Conservation (phyloP, 2,888 invertebrate species). For the Amorpha juglandis region DNA sequence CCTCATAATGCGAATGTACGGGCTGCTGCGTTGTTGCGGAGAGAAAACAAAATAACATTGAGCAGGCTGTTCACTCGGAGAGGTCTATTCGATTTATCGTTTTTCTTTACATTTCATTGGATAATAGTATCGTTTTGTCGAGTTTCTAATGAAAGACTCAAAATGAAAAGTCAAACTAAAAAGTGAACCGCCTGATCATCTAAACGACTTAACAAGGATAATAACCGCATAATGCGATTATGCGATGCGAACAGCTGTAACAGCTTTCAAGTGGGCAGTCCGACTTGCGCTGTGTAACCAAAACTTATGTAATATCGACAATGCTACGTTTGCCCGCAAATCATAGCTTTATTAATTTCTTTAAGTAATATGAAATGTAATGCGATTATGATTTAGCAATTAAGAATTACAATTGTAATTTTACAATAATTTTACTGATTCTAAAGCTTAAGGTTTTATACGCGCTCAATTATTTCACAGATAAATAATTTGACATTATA, state of each 20-base stretch:
- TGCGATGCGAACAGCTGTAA: too few species aligned
- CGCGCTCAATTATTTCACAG: constrained; percentile 81
- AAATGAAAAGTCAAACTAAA: background rate
- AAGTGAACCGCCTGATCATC: background rate
- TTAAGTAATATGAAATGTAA: constrained; percentile 13
- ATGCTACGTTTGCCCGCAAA: background rate
- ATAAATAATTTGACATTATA: constrained; percentile 76
- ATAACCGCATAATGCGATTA: background rate
- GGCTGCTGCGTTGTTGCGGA: too few species aligned
- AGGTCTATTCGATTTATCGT: too few species aligned
- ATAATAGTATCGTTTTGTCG: too few species aligned
- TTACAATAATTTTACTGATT: constrained; percentile 43
- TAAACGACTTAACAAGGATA: background rate
- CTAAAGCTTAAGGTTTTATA: constrained; percentile 68
- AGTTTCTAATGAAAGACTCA: too few species aligned
- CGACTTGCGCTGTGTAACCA: background rate
- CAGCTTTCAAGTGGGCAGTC: too few species aligned
- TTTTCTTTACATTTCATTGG: too few species aligned
- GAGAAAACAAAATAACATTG: too few species aligned
- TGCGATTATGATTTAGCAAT: constrained; percentile 23
- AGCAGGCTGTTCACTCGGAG: too few species aligned
- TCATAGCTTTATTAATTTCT: constrained; percentile 21
- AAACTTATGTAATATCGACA: background rate
- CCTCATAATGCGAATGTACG: too few species aligned
- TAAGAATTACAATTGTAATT: constrained; percentile 28